Base-by-base conservation (phyloP, 2,797 vertebrate species). In the Anas flavirostris region DNA sequence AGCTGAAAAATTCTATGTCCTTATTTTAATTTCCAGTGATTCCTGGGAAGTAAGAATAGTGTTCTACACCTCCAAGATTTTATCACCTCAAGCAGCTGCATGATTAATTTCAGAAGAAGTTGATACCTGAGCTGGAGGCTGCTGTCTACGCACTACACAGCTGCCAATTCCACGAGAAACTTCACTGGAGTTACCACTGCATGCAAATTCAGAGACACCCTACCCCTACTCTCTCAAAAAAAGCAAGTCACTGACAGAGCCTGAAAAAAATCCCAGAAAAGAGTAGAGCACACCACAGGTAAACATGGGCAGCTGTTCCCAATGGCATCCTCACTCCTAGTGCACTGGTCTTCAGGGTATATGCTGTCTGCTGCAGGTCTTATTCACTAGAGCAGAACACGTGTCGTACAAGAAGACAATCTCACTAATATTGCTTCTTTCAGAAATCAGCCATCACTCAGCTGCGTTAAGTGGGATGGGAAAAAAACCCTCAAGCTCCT, bases 261-360 rank as follows among this genome's bases (percentile, higher is more conserved):
- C 50, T 53, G 55, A 37, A 76, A 58, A 69, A 31, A 74, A 21
- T 9, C 15, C 12, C 59, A 84, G 77, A 37, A 76, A 62, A 68
- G 28, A 86, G 64, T 25, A 73, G 28, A 66, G 44, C 2, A 0
- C 37, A 4, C 0, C 0, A 35, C 18, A 46, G 4, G 21, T 37
- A 63, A 50, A 15, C 39, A 39, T 0, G 0, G 22, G 29, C 5
- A 6, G 67, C 39, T 5, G 3, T 31, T 58, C 53, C 48, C 0
- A 0, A 69, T 0, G 2, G 53, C 16, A 3, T 1, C 7, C 15
- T 48, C 46, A 16, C 12, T 55, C 37, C 26, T 41, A n/a, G 21
- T n/a, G 76, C 41, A 50, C 3, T 0, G 43, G 35, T 44, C 50
- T 52, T 43, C 62, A 39, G 14, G 12, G 19, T 7, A 7, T 0